phyloP scores from a whole-genome alignment of 2,888 invertebrate genomes.

The Cerceris rybyensis region DNA sequence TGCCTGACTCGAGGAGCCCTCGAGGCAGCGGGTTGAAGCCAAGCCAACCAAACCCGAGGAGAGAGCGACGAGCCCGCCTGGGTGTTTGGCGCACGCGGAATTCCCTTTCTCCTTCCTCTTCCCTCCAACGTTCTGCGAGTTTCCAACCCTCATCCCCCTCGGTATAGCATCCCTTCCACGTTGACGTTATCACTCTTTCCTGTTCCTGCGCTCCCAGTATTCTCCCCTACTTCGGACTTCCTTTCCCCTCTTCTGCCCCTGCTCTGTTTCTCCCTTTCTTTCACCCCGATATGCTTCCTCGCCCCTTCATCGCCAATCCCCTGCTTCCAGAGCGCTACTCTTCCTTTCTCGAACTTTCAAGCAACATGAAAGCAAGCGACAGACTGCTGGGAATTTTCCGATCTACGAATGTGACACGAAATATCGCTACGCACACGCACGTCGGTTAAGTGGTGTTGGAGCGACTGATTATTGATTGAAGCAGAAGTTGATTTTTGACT shows the following conservation, averaged over 20 bases:
- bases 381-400: conserved; percentile 27
- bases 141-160: conserved; percentile 9
- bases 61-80: conserved; percentile 65
- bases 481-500: too few species aligned
- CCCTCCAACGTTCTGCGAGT: background rate
- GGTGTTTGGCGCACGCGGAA: conserved; percentile 70
- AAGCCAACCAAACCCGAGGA: conserved; percentile 66
- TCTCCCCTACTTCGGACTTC: conserved; percentile 27
- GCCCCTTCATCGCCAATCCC: conserved; percentile 27
- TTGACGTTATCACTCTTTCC: conserved; percentile 35
- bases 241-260: conserved; percentile 21
- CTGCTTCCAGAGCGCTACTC: conserved; percentile 18
- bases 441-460: too few species aligned
- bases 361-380: conserved; percentile 45
- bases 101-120: conserved; percentile 47
- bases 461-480: too few species aligned
- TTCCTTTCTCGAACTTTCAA: conserved; percentile 39
- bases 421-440: too few species aligned
- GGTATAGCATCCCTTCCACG: conserved; percentile 17
- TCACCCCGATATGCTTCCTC: conserved; percentile 7
- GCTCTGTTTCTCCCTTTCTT: background rate
- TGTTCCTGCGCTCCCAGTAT: conserved; percentile 13
- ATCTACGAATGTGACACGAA: too few species aligned
- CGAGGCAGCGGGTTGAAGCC: conserved; percentile 59
- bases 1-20: conserved; percentile 55